Base-by-base conservation (phyloP, 1,140 invertebrate species). In the Thaumetopoea pityocampa region DNA sequence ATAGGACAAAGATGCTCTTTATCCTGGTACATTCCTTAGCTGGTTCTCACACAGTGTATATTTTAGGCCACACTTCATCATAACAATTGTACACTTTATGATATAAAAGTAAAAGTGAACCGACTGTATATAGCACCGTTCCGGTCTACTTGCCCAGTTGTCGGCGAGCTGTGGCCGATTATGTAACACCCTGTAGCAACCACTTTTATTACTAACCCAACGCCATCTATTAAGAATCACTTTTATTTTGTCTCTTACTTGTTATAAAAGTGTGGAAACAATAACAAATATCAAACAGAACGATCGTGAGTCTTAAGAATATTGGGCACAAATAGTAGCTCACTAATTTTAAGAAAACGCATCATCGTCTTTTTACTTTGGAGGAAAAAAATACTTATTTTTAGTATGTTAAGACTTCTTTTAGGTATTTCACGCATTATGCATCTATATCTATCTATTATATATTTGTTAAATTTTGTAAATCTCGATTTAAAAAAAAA, bases 181-280 rank as follows among this genome's bases (percentile, higher is more conserved):
- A 69, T 60, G 59, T 64, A 69, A 69, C 56, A 66, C 51, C 57
- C 57, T 68, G 66, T 64, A 56, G 62, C 52, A 68, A 64, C 48
- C 29, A 20, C 37, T 55, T 64, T 51, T 56, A 64, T 64, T 51
- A 45, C 46, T 47, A 50, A 38, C 42, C 23, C 27, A 42, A 22
- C 30, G 40, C 32, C 34, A 46, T 37, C 26, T 37, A 26, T 11
- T 7, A 12, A n/a, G n/a, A 5, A 8, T 4, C 6, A 6, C n/a
- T 15, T 29, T 15, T 6, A 29, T 29, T 14, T 15, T 7, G 27
- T 5, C 2, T n/a, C n/a, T 5, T 15, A 7, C 5, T 29, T 7
- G 15, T 15, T n/a, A 3, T 15, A 6, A 29, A 7, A 15, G 7
- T 6, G 1, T 15, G 15, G 3, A 29, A 15, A 4, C 4, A n/a